These are phyloP conservation scores for Mormyrops attenuatus DNA, from an alignment of 2,797 vertebrate genomes.

Conservation along the genomic window DNA sequence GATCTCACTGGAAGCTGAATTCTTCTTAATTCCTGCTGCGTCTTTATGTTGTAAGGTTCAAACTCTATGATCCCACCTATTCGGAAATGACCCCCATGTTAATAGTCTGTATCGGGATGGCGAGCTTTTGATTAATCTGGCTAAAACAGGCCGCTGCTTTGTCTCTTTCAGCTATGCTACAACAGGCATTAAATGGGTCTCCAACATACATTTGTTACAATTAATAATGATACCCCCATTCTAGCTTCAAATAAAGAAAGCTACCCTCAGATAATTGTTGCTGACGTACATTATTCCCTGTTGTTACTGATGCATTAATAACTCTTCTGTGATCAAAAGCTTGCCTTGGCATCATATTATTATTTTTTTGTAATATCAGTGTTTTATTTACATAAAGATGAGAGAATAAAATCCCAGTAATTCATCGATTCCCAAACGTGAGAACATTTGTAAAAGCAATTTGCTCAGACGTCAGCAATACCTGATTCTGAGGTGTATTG, in stretches of 20 bases:
- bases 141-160: background rate
- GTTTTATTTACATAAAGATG: background rate
- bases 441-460: background rate
- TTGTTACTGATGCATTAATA: conserved; percentile 1
- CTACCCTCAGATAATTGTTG: background rate
- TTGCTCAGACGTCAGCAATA: background rate
- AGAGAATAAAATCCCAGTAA: background rate
- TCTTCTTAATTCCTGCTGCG: background rate
- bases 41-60: background rate
- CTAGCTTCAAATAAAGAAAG: background rate
- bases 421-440: background rate
- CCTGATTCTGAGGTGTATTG: background rate
- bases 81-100: background rate
- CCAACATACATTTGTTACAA: background rate
- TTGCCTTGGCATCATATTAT: background rate
- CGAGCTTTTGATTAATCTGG: background rate
- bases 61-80: background rate
- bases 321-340: conserved; percentile 10
- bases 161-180: background rate
- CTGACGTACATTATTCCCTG: background rate
- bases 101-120: background rate
- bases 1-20: background rate
- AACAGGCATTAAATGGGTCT: background rate
- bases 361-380: background rate
- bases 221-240: background rate